Percentiles rank a stretch among this genome's conserved stretches.
phyloP scores from a whole-genome alignment of 2,888 invertebrate species.

The Taphrorychus bicolor region DNA sequence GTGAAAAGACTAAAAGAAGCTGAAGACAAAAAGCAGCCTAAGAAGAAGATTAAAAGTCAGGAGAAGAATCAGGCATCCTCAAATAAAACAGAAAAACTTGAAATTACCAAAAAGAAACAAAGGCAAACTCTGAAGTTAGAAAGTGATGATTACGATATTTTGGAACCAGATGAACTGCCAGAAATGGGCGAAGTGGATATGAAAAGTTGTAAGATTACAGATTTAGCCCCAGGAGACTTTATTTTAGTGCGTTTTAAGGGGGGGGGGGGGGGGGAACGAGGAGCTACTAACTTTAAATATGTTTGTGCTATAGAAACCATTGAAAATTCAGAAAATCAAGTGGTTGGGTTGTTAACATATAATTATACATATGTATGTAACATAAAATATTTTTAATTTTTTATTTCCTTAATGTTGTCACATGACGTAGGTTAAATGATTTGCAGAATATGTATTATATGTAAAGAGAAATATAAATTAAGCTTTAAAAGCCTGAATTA shows the following conservation, averaged over 20 bases:
- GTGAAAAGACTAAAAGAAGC: neutral
- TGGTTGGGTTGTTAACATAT: neutral
- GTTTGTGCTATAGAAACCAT: conserved; percentile 2
- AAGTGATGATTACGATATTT: neutral
- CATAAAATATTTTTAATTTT: no score
- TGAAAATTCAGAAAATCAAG: neutral
- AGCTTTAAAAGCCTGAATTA: no score
- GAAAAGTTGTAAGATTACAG: neutral
- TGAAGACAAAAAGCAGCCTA: no score
- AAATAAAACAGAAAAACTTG: neutral
- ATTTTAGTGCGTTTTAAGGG: neutral
- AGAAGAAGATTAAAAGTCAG: neutral
- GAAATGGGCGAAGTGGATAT: neutral
- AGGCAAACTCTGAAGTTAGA: neutral
- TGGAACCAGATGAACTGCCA: no score
- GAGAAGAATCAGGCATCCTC: neutral
- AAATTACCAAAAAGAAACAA: neutral
- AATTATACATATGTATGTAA: no score
- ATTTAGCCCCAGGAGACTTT: neutral
- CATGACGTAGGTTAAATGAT: no score
- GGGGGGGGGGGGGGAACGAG: neutral
- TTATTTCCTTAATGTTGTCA: no score
- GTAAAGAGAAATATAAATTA: no score
- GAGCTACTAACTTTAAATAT: neutral
- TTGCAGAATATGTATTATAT: no score